Evolutionary conservation across 1,140 invertebrate genomes (phyloP).

Genomic region (Amphibalanus amphitrite): DNA sequence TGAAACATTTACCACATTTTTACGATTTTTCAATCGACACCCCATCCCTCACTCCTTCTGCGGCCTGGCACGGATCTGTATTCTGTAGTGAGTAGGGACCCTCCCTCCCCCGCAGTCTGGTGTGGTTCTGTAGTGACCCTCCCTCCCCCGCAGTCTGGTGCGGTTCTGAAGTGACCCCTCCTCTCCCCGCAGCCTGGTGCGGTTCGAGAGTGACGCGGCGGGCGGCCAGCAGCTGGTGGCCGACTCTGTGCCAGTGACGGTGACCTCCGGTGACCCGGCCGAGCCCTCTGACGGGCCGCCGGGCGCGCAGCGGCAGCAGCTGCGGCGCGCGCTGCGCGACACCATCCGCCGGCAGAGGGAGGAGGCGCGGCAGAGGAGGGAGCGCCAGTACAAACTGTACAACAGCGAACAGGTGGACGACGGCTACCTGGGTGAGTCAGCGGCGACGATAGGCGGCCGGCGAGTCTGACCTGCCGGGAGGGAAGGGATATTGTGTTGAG

Average conservation of each 20-base stretch:
- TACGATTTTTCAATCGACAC: too few species aligned
- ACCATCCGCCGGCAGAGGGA: background rate
- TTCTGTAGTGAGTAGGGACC: too few species aligned
- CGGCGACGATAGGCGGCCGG: too few species aligned
- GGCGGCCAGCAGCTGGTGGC: conserved; percentile 6
- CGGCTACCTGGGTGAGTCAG: background rate
- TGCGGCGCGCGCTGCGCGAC: background rate
- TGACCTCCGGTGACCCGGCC: background rate
- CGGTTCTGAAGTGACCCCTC: too few species aligned
- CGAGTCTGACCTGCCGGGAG: background rate
- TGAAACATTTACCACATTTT: too few species aligned
- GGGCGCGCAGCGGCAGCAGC: conserved; percentile 4
- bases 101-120: too few species aligned
- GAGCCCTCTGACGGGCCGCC: background rate
- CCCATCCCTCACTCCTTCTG: too few species aligned
- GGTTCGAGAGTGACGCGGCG: conserved; percentile 9
- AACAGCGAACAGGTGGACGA: conserved; percentile 6
- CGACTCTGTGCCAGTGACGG: background rate
- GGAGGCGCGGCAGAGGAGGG: background rate
- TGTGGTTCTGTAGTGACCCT: too few species aligned
- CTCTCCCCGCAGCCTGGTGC: conserved; percentile 5
- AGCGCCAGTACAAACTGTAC: conserved; percentile 4
- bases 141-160: too few species aligned
- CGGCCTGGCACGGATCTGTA: too few species aligned
- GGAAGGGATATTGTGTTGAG: too few species aligned